Evolutionary conservation across 1,140 invertebrate species (phyloP), one percentile per base, ranked within the genome.

Genomic region (Drosophila lacteicornis): DNA sequence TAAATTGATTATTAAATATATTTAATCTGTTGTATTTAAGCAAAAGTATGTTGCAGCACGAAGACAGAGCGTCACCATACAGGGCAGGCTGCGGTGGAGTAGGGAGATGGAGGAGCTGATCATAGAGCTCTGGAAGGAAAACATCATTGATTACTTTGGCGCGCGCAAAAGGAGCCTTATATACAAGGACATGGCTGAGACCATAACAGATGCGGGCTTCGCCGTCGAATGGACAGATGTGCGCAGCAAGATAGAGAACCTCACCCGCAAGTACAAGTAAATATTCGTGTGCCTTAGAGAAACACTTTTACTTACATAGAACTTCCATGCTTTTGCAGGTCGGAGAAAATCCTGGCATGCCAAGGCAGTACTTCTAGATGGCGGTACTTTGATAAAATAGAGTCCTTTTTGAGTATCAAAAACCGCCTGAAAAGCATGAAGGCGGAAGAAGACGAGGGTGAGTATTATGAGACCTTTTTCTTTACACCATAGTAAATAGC

Each of bases 71-170:
- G 2, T 17, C 43, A 19, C 11, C 45, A 5, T 13, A 1, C 7
- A 5, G 17, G 4, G 15, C 36, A 19, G 53, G 5, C 4, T 25
- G 5, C 36, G 33, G 19, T 56, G 53, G 53, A 40, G 36, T 2
- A 22, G 6, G 8, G 33, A 40, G 13, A 56, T 56, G 53, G 53
- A 56, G 19, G 4, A 56, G 13, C 53, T 56, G 36, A 22, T 56
- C 0, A 13, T 56, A 25, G 53, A 56, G 9, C 53, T 56, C 19
- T 56, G 53, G 53, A 36, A 56, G 53, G 19, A 56, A n/a, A 6
- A 25, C 19, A 56, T 25, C 40, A 8, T n/a, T 2, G 36, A 11
- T 8, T 56, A 56, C 19, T 40, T 15, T 11, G 53, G 53, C 4
- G 3, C 19, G 53, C 53, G 53, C 13, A 56, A 56, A 56, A 40